These are phyloP conservation scores for Amiota mariae DNA, from an alignment of 2,888 invertebrate species.

Conservation along the genomic window DNA sequence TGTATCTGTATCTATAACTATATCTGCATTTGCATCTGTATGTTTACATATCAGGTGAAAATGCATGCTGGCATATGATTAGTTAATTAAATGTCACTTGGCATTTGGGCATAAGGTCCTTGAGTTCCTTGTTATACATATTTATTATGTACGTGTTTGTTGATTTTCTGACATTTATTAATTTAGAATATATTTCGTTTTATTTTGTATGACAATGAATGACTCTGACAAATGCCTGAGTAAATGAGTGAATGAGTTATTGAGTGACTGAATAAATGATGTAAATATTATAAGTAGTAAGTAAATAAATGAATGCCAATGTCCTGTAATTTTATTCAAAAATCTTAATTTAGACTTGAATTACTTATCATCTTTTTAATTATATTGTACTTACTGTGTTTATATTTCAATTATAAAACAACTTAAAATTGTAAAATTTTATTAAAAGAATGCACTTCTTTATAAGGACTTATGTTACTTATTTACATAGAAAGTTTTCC, in stretches of 20 bases:
- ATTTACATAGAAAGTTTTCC: not conserved
- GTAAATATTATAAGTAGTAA: no score
- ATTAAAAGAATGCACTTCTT: not conserved
- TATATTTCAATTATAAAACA: not conserved
- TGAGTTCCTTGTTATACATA: slow-evolving; percentile 43
- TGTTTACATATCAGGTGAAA: slow-evolving; percentile 6
- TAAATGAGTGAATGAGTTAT: not conserved
- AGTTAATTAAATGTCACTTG: slow-evolving; percentile 61
- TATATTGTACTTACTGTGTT: not conserved
- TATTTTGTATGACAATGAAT: not conserved
- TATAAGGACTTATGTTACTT: not conserved
- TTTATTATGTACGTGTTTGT: slow-evolving; percentile 6
- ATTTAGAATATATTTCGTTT: slow-evolving; percentile 43
- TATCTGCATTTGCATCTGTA: not conserved
- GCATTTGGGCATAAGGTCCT: slow-evolving; percentile 42
- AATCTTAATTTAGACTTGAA: no score
- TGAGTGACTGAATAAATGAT: no score
- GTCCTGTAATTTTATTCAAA: no score
- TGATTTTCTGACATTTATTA: slow-evolving; percentile 52
- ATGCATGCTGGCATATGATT: slow-evolving; percentile 48
- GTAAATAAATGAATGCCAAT: no score
- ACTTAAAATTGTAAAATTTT: not conserved
- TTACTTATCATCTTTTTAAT: not conserved
- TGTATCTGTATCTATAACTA: not conserved
- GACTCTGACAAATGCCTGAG: not conserved